Conservation (phyloP, 2,888 invertebrate genomes). For the Cheilosia variabilis region DNA sequence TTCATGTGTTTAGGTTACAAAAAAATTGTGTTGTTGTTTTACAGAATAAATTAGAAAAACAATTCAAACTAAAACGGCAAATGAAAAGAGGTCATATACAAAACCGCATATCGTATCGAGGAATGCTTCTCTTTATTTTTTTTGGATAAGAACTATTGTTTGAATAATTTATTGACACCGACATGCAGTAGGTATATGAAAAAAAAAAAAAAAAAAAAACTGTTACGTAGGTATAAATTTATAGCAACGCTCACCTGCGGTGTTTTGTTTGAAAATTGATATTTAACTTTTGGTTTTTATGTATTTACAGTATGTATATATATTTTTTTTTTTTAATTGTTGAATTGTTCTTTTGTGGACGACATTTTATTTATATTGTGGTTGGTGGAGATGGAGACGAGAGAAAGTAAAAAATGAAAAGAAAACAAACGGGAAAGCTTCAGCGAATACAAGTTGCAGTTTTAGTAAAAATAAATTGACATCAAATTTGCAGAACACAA, state of each 20-base stretch:
- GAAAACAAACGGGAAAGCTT: slow-evolving; percentile 69
- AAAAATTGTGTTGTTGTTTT: slow-evolving; percentile 60
- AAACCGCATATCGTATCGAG: slow-evolving; percentile 16
- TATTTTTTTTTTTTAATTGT: slow-evolving; percentile 25
- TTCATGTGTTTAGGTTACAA: slow-evolving; percentile 45
- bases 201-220: background rate
- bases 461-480: slow-evolving; percentile 34
- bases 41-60: slow-evolving; percentile 47
- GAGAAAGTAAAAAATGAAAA: slow-evolving; percentile 48
- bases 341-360: slow-evolving; percentile 59
- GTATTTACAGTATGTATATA: slow-evolving; percentile 1
- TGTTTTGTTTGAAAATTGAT: slow-evolving; percentile 22
- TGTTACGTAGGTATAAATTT: background rate
- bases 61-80: slow-evolving; percentile 42
- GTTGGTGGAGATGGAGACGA: slow-evolving; percentile 42
- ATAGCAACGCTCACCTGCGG: slow-evolving; percentile 67
- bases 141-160: slow-evolving; percentile 29
- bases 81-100: slow-evolving; percentile 27
- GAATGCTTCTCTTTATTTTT: background rate
- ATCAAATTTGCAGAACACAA: slow-evolving; percentile 31
- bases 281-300: slow-evolving; percentile 15
- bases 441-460: slow-evolving; percentile 67
- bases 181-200: slow-evolving; percentile 58
- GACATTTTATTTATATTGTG: slow-evolving; percentile 50
- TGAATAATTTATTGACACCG: slow-evolving; percentile 56